phyloP scores from a whole-genome alignment of 2,797 vertebrate genomes.

The Gephyroberyx darwinii region DNA sequence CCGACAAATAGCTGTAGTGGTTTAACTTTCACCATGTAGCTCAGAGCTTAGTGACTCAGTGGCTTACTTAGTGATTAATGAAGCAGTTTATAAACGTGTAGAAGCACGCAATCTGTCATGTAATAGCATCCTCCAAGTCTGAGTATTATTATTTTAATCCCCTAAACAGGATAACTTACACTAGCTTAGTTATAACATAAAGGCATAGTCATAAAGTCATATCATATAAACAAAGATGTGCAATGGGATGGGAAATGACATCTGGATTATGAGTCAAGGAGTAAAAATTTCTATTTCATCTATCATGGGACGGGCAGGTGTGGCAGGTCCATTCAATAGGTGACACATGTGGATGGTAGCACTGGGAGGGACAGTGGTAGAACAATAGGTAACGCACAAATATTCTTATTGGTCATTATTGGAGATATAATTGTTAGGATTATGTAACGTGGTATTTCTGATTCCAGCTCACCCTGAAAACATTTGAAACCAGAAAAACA shows the following conservation, averaged over 20 bases:
- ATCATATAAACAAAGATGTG: neutral
- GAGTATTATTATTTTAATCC: too few species aligned
- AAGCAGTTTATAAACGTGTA: neutral
- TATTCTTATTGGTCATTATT: constrained; percentile 17
- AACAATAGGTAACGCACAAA: constrained; percentile 34
- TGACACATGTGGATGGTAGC: constrained; percentile 43
- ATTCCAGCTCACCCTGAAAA: neutral
- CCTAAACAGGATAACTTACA: too few species aligned
- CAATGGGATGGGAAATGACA: neutral
- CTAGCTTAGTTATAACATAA: too few species aligned
- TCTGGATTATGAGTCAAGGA: rapidly evolving
- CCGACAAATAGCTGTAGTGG: constrained; percentile 4
- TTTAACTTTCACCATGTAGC: neutral
- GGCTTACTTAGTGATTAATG: neutral
- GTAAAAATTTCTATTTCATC: too few species aligned
- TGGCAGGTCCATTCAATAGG: constrained; percentile 5
- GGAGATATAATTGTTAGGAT: neutral
- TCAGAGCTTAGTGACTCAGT: neutral
- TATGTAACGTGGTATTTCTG: neutral
- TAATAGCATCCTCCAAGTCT: neutral
- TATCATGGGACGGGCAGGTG: constrained; percentile 36
- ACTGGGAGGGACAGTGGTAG: neutral
- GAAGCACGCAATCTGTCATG: neutral
- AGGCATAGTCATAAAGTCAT: too few species aligned
- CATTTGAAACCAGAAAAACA: too few species aligned